Evolutionary conservation across 2,797 vertebrate species (phyloP).

Genomic region (Valencia hispanica): DNA sequence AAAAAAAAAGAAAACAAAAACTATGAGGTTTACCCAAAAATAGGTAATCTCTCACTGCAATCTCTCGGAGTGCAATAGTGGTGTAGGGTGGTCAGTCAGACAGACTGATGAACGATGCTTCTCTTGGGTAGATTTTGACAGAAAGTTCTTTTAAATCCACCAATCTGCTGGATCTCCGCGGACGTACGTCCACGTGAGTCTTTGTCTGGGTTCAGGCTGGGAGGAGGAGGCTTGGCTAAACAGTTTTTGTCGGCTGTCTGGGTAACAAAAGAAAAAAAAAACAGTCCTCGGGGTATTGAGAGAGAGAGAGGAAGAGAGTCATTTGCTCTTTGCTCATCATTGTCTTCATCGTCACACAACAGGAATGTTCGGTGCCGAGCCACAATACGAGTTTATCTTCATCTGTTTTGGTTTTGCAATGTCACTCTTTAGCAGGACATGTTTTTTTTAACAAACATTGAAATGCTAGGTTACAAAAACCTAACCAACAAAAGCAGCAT

Average conservation of each 20-base stretch:
- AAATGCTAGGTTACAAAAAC: slow-evolving; percentile 57
- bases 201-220: slow-evolving; percentile 40
- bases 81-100: slow-evolving; percentile 65
- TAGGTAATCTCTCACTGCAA: slow-evolving; percentile 87
- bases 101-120: slow-evolving; percentile 56
- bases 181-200: slow-evolving; percentile 56
- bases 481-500: slow-evolving; percentile 77
- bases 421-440: slow-evolving; percentile 70
- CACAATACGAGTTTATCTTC: slow-evolving; percentile 61
- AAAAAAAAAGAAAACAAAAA: slow-evolving; percentile 82
- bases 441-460: slow-evolving; percentile 48
- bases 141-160: slow-evolving; percentile 60
- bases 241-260: slow-evolving; percentile 59
- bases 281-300: slow-evolving; percentile 44
- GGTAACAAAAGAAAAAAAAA: slow-evolving; percentile 39
- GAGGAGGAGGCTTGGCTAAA: slow-evolving; percentile 43
- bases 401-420: slow-evolving; percentile 73
- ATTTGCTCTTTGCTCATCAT: slow-evolving; percentile 67
- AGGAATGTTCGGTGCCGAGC: slow-evolving; percentile 77
- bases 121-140: slow-evolving; percentile 39
- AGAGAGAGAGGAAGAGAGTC: slow-evolving; percentile 54
- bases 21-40: slow-evolving; percentile 77
- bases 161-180: slow-evolving; percentile 65
- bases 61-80: slow-evolving; percentile 83
- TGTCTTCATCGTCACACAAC: slow-evolving; percentile 70